Percentiles rank a stretch among this genome's conserved stretches.
phyloP scores from a whole-genome alignment of 1,140 invertebrate genomes.

The Ephestia elutella region DNA sequence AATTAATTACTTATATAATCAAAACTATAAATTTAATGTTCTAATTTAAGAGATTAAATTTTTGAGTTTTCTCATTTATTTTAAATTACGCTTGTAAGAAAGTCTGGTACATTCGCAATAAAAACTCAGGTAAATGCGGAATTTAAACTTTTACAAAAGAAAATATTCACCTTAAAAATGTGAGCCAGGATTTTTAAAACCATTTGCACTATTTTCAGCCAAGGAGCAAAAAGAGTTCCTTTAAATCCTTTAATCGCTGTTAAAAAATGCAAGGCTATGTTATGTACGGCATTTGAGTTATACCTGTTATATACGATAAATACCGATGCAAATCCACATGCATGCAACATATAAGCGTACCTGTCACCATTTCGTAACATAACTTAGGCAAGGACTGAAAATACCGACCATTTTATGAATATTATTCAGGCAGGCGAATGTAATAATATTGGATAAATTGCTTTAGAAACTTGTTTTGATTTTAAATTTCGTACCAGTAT shows the following conservation, averaged over 20 bases:
- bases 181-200: background rate
- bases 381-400: conserved; percentile 3
- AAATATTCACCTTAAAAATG: background rate
- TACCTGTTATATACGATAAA: background rate
- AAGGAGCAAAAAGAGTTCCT: background rate
- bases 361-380: conserved; percentile 2
- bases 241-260: background rate
- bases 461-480: background rate
- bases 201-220: background rate
- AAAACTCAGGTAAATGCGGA: too few species aligned
- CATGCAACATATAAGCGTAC: conserved; percentile 3
- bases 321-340: conserved; percentile 1
- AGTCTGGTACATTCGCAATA: too few species aligned
- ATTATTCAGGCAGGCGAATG: background rate
- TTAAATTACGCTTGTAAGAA: too few species aligned
- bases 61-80: too few species aligned
- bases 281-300: background rate
- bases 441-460: conserved; percentile 1
- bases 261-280: conserved; percentile 3
- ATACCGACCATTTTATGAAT: background rate
- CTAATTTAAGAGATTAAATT: too few species aligned
- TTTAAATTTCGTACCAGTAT: too few species aligned
- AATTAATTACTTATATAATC: too few species aligned
- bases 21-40: too few species aligned
- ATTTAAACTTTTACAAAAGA: background rate